phyloP scores from a whole-genome alignment of 2,888 invertebrate species.

The Dicranocentrus wangi region DNA sequence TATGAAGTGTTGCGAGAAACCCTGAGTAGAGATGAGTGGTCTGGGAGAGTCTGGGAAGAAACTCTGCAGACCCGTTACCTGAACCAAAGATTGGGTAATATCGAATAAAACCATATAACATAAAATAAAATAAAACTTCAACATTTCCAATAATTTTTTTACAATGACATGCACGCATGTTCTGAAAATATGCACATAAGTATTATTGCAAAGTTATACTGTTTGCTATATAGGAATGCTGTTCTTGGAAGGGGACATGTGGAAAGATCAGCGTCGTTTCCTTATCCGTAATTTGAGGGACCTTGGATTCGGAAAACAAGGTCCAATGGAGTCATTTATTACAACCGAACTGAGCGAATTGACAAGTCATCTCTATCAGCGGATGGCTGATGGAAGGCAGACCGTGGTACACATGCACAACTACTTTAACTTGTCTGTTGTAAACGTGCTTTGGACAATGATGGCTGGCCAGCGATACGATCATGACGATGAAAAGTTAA shows the following conservation, averaged over 20 bases:
- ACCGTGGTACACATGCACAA: slow-evolving; percentile 44
- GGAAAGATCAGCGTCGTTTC: slow-evolving; percentile 71
- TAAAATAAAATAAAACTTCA: too few species aligned
- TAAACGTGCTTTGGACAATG: slow-evolving; percentile 64
- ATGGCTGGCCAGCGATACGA: slow-evolving; percentile 54
- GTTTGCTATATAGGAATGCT: slow-evolving; percentile 55
- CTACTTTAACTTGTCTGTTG: slow-evolving; percentile 59
- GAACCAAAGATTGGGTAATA: slow-evolving; percentile 39
- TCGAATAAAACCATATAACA: background rate
- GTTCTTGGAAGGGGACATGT: slow-evolving; percentile 66
- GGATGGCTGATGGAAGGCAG: slow-evolving; percentile 39
- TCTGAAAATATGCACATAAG: too few species aligned
- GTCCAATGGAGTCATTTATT: slow-evolving; percentile 47
- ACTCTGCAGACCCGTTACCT: slow-evolving; percentile 26
- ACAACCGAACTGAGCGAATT: slow-evolving; percentile 61
- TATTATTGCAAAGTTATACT: too few species aligned
- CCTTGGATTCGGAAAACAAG: slow-evolving; percentile 63
- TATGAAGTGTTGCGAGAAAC: slow-evolving; percentile 37
- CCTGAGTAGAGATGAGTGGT: slow-evolving; percentile 46
- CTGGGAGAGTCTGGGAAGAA: slow-evolving; percentile 34
- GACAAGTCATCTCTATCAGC: slow-evolving; percentile 25
- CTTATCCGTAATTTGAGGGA: slow-evolving; percentile 66
- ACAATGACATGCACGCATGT: too few species aligned
- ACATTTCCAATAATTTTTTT: too few species aligned
- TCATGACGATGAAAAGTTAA: slow-evolving; percentile 51